These are phyloP conservation scores for Porites lutea DNA, from an alignment of 64 coral and sea anemone genomes.

Conservation along the genomic window DNA sequence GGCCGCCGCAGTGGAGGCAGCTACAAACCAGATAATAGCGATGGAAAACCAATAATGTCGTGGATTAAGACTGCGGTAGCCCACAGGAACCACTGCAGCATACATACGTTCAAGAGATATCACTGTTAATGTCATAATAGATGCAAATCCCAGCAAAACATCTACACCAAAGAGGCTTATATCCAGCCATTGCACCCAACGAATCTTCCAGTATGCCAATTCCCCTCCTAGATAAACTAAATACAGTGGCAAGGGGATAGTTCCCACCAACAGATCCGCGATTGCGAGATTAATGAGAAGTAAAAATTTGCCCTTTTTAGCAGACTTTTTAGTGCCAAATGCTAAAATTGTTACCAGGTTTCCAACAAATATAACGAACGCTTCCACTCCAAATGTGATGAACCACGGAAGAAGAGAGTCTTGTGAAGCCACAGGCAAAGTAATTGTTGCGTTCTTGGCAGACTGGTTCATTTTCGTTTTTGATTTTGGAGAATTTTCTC, in stretches of 20 bases:
- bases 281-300: constrained; percentile 50
- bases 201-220: neutral
- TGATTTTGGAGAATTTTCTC: neutral
- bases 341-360: constrained; percentile 63
- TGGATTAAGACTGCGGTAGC: constrained; percentile 5
- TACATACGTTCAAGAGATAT: constrained; percentile 69
- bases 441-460: neutral
- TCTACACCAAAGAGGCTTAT: constrained; percentile 28
- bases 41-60: constrained; percentile 28
- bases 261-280: constrained; percentile 54
- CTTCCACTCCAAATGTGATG: constrained; percentile 42
- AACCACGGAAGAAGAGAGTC: constrained; percentile 9
- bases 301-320: constrained; percentile 17
- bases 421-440: neutral
- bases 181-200: neutral
- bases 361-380: constrained; percentile 26
- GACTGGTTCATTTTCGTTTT: neutral
- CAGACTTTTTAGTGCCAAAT: constrained; percentile 26
- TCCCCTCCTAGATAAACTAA: constrained; percentile 1
- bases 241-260: constrained; percentile 30
- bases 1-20: neutral
- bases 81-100: constrained; percentile 47
- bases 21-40: constrained; percentile 35
- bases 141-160: constrained; percentile 42
- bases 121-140: constrained; percentile 42